phyloP scores from a whole-genome alignment of 2,113 vertebrate genomes.

The Noturus placidus region DNA sequence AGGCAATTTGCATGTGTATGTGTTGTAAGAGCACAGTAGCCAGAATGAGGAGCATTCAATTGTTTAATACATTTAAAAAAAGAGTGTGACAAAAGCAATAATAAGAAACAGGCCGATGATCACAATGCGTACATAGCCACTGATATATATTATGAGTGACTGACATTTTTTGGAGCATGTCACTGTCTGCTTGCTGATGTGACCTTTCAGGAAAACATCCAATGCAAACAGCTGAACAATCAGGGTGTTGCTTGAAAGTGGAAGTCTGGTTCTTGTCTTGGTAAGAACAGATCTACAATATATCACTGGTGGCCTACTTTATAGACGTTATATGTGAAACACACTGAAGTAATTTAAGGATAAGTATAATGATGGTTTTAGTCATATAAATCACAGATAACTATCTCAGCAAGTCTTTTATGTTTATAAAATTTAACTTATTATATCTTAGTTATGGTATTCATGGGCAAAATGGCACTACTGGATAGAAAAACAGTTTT shows the following conservation, averaged over 20 bases:
- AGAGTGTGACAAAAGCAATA: constrained; percentile 39
- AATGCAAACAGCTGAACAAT: constrained; percentile 18
- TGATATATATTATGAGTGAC: constrained; percentile 33
- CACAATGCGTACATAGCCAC: not conserved
- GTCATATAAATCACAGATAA: constrained; percentile 24
- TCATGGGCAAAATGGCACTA: constrained; percentile 3
- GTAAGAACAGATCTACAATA: constrained; percentile 8
- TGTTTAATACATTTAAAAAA: constrained; percentile 15
- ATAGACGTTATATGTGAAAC: constrained; percentile 3
- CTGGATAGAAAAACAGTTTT: not conserved
- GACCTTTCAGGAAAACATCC: constrained; percentile 34
- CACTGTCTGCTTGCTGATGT: constrained; percentile 46
- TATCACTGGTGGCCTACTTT: constrained; percentile 24
- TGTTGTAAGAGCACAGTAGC: constrained; percentile 31
- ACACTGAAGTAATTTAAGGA: constrained; percentile 27
- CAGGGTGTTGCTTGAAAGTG: constrained; percentile 12
- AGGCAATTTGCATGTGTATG: not conserved
- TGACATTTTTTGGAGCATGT: constrained; percentile 36
- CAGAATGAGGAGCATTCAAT: constrained; percentile 13
- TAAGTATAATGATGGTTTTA: not conserved
- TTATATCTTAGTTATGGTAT: not conserved
- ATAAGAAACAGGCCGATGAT: constrained; percentile 26
- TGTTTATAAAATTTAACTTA: not conserved
- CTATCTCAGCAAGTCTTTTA: not conserved
- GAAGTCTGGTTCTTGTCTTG: constrained; percentile 30